Percentiles rank a stretch among this genome's conserved stretches.
Conservation (phyloP, 2,797 vertebrate species). For the Melanotaenia nigrans region DNA sequence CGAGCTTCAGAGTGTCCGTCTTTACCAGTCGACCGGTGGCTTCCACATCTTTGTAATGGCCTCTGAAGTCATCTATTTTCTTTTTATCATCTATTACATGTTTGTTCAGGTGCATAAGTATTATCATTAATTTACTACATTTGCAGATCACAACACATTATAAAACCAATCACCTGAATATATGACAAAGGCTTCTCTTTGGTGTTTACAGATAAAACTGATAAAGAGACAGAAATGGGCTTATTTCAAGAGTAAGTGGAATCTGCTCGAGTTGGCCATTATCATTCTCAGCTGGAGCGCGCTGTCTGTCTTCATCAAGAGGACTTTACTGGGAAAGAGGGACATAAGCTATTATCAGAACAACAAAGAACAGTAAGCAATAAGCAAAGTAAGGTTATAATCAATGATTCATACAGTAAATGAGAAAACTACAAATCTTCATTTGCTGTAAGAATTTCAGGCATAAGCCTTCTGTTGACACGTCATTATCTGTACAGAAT, state of each 20-base stretch:
- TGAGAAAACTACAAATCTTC: background rate
- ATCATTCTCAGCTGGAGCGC: slow-evolving; percentile 94
- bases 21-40: slow-evolving; percentile 89
- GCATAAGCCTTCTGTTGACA: background rate
- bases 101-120: slow-evolving; percentile 84
- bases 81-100: slow-evolving; percentile 96
- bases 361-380: slow-evolving; percentile 87
- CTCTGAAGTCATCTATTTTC: slow-evolving; percentile 90
- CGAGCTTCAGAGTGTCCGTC: slow-evolving; percentile 88
- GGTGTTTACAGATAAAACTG: slow-evolving; percentile 84
- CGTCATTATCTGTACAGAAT: background rate
- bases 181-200: slow-evolving; percentile 7
- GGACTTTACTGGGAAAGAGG: slow-evolving; percentile 85
- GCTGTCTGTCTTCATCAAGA: slow-evolving; percentile 90
- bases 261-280: slow-evolving; percentile 90
- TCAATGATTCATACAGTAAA: background rate
- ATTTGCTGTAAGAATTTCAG: background rate
- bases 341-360: slow-evolving; percentile 89
- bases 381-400: background rate
- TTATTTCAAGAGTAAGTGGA: slow-evolving; percentile 93
- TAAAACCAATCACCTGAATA: background rate
- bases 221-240: slow-evolving; percentile 87
- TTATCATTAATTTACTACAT: background rate
- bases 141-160: no score
- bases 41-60: slow-evolving; percentile 92